These are phyloP conservation scores for Frankliniella intonsa DNA, from an alignment of 2,888 invertebrate genomes.

Conservation along the genomic window DNA sequence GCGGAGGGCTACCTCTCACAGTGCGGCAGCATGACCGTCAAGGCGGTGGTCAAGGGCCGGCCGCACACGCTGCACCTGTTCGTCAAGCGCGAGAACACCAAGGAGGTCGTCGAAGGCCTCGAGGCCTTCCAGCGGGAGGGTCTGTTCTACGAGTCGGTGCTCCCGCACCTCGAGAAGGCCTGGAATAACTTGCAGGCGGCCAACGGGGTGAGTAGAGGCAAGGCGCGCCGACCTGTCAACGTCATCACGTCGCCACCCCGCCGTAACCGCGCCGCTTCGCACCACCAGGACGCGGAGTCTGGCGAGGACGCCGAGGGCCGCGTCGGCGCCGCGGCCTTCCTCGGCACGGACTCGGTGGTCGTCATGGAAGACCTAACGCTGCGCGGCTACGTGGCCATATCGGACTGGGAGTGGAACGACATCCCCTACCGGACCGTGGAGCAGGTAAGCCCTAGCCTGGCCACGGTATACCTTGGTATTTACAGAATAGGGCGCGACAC, in stretches of 20 bases:
- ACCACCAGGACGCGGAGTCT: neutral
- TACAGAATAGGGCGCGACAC: too few species aligned
- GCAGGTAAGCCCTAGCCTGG: too few species aligned
- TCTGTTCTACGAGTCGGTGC: neutral
- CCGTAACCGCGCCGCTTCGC: neutral
- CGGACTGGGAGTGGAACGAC: neutral
- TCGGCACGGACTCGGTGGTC: neutral
- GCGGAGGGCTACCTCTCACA: neutral
- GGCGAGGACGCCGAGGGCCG: neutral
- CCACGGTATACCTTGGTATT: too few species aligned
- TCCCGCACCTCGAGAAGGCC: neutral
- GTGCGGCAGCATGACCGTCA: conserved; percentile 7
- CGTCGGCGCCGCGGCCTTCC: neutral
- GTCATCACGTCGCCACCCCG: neutral
- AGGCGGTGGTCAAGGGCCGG: neutral
- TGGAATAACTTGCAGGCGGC: neutral
- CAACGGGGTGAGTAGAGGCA: neutral
- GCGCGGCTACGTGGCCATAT: neutral
- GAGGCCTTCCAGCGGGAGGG: neutral
- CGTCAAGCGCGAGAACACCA: conserved; percentile 6
- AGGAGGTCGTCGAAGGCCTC: neutral
- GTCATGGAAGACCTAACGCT: conserved; percentile 8
- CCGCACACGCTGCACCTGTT: conserved; percentile 3
- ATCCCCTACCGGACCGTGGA: neutral
- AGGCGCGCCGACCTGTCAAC: too few species aligned